These are phyloP conservation scores for Parelbella ahira DNA, from an alignment of 2,888 invertebrate species.

Conservation along the genomic window DNA sequence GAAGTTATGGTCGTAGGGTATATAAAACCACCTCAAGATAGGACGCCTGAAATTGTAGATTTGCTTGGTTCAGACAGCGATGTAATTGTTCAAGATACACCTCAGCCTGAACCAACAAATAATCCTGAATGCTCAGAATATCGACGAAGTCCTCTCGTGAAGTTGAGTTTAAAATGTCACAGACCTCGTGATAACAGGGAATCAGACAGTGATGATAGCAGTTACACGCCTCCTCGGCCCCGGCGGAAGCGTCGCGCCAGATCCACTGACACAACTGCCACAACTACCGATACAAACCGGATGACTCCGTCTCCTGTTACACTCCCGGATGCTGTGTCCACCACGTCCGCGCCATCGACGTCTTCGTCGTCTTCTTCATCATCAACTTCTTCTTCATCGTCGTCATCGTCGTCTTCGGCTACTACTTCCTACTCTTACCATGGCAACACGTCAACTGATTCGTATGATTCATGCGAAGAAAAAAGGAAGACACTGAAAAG, in stretches of 20 bases:
- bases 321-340: slow-evolving; percentile 14
- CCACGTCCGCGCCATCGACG: slow-evolving; percentile 19
- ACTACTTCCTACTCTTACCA: slow-evolving; percentile 24
- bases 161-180: slow-evolving; percentile 42
- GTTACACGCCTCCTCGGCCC: slow-evolving; percentile 36
- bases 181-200: slow-evolving; percentile 26
- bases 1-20: slow-evolving; percentile 83
- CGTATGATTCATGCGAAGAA: slow-evolving; percentile 28
- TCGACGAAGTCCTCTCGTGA: slow-evolving; percentile 36
- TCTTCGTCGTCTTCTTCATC: slow-evolving; percentile 26
- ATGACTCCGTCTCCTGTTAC: slow-evolving; percentile 29
- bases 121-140: slow-evolving; percentile 28
- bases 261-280: slow-evolving; percentile 25
- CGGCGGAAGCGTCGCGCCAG: slow-evolving; percentile 29
- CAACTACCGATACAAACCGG: slow-evolving; percentile 31
- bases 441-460: slow-evolving; percentile 22
- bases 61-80: slow-evolving; percentile 80
- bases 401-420: slow-evolving; percentile 25
- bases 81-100: slow-evolving; percentile 58
- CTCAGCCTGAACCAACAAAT: slow-evolving; percentile 37
- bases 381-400: slow-evolving; percentile 11
- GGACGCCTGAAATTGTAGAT: slow-evolving; percentile 84
- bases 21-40: slow-evolving; percentile 83
- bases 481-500: slow-evolving; percentile 34
- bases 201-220: slow-evolving; percentile 45